Percentiles rank a stretch among this genome's conserved stretches.
These are phyloP conservation scores for Dasyornis broadbenti DNA, from an alignment of 2,113 vertebrate species.

Conservation along the genomic window DNA sequence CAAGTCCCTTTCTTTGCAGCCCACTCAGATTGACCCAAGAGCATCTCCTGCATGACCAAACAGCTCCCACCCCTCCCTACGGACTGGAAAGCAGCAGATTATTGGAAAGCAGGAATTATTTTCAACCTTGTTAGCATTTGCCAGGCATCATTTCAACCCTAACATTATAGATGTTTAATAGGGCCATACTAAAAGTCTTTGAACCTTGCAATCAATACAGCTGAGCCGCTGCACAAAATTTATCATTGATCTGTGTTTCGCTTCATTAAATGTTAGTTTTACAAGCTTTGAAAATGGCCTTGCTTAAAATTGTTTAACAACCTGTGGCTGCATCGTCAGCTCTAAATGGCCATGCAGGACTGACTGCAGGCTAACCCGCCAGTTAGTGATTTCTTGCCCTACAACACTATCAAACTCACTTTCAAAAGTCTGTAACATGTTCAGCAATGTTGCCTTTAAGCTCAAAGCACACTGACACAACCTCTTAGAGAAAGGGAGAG, in stretches of 20 bases:
- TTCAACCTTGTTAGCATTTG: not conserved
- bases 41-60: not conserved
- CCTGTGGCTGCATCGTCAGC: not conserved
- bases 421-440: not conserved
- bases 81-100: not conserved
- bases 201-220: constrained; percentile 22
- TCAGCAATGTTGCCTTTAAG: not conserved
- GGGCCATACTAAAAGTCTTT: not conserved
- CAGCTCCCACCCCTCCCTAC: not conserved
- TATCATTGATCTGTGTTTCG: not conserved
- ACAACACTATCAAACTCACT: not conserved
- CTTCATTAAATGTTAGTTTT: constrained; percentile 41
- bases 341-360: not conserved
- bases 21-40: not conserved
- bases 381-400: not conserved
- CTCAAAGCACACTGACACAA: not conserved
- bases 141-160: not conserved
- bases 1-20: not conserved
- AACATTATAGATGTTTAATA: not conserved
- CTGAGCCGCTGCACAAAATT: not conserved
- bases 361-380: not conserved
- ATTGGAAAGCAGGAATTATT: not conserved
- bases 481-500: not conserved
- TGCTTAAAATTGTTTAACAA: not conserved
- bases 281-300: not conserved